Conservation (phyloP, 2,113 vertebrate species). For the Alligator sinensis region DNA sequence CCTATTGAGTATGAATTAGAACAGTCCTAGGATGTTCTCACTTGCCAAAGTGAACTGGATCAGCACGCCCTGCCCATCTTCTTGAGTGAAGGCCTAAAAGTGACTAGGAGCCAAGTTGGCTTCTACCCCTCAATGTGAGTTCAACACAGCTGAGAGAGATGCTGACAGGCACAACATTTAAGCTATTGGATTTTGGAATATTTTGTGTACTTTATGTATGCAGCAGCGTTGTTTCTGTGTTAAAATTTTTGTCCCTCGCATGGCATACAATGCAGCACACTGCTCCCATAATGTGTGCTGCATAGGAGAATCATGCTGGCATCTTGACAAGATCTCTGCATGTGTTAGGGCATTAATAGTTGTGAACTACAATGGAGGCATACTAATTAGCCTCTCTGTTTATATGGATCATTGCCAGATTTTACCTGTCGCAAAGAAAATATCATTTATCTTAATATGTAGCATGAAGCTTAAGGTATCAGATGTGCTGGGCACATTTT, state of each 20-base stretch:
- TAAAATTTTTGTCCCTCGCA: not conserved
- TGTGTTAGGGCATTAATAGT: not conserved
- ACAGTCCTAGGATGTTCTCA: not conserved
- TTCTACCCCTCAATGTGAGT: not conserved
- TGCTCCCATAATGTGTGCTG: not conserved
- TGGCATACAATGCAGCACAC: not conserved
- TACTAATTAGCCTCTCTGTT: constrained; percentile 40
- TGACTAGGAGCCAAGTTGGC: not conserved
- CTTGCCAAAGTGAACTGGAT: not conserved
- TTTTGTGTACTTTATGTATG: not conserved
- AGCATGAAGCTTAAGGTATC: constrained; percentile 27
- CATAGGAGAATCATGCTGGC: not conserved
- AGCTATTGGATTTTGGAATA: not conserved
- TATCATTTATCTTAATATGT: constrained; percentile 39
- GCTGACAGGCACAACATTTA: accelerated
- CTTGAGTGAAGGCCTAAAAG: not conserved
- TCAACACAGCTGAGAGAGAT: not conserved
- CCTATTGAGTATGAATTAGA: not conserved
- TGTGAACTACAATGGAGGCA: not conserved
- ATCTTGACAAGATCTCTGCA: not conserved
- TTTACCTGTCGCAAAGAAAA: not conserved
- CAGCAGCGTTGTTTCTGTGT: not conserved
- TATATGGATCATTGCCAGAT: constrained; percentile 50
- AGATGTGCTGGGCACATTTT: not conserved
- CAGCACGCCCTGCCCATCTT: not conserved